These are phyloP conservation scores for Pampusana beccarii DNA, from an alignment of 2,113 vertebrate species.

Conservation along the genomic window DNA sequence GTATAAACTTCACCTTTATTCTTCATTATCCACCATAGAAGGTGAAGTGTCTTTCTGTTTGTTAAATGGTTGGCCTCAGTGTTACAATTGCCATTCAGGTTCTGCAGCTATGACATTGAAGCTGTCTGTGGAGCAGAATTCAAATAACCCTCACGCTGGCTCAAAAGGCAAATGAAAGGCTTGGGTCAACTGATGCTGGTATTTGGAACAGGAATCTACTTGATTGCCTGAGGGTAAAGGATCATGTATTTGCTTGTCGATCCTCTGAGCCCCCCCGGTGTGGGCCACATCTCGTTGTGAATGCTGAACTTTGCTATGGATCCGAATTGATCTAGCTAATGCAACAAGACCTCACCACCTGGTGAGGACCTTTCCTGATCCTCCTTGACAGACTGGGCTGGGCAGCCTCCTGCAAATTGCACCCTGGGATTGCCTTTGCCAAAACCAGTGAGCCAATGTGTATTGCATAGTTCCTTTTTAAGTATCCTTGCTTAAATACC, in stretches of 20 bases:
- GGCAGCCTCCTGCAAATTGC: not conserved
- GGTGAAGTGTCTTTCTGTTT: not conserved
- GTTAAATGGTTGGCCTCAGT: not conserved
- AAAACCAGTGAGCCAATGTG: not conserved
- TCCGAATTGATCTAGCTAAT: not conserved
- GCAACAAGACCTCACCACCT: not conserved
- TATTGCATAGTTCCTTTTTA: not conserved
- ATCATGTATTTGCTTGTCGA: not conserved
- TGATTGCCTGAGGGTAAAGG: not conserved
- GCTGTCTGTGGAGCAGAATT: not conserved
- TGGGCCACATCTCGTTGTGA: not conserved
- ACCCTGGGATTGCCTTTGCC: not conserved
- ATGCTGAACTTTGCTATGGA: not conserved
- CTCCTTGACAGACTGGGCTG: not conserved
- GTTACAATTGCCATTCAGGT: not conserved
- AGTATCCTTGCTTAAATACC: not conserved
- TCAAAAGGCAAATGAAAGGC: not conserved
- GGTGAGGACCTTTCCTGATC: not conserved
- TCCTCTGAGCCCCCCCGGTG: not conserved
- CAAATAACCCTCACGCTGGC: not conserved
- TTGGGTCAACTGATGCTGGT: not conserved
- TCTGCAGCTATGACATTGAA: not conserved
- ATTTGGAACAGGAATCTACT: not conserved
- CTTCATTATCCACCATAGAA: not conserved
- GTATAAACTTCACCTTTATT: conserved; percentile 7